Conservation (phyloP, 2,113 vertebrate genomes). For the Rutilus rutilus region DNA sequence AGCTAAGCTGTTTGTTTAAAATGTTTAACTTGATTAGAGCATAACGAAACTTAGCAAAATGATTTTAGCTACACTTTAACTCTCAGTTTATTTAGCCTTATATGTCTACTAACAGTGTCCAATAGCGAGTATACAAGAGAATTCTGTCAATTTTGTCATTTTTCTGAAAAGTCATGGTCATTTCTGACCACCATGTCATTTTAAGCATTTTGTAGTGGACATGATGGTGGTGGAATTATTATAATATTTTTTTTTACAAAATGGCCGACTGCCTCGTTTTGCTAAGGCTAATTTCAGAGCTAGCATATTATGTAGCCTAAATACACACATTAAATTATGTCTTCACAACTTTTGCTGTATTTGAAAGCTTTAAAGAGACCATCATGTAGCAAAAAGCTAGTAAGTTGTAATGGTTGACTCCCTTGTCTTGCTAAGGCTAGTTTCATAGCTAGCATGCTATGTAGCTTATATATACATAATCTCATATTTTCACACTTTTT, state of each 20-base stretch:
- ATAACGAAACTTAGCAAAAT: background rate
- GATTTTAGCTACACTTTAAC: background rate
- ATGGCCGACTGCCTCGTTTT: background rate
- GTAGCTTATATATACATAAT: background rate
- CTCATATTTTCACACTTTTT: background rate
- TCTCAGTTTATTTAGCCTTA: background rate
- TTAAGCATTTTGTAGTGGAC: background rate
- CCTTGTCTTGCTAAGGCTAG: background rate
- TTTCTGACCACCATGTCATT: background rate
- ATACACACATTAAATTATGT: background rate
- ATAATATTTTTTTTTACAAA: background rate
- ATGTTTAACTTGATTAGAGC: background rate
- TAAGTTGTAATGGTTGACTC: too few relatives aligned
- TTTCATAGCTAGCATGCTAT: background rate
- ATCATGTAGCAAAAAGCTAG: too few relatives aligned
- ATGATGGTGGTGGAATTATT: background rate
- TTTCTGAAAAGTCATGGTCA: background rate
- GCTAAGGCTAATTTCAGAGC: background rate
- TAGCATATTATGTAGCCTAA: background rate
- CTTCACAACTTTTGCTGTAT: background rate
- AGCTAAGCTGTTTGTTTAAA: slow-evolving; percentile 14
- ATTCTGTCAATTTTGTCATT: background rate
- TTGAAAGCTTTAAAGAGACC: too few relatives aligned
- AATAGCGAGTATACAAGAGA: background rate
- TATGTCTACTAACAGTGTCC: background rate